Base-by-base conservation (phyloP, 2,888 invertebrate species). In the Cantharis rufa region DNA sequence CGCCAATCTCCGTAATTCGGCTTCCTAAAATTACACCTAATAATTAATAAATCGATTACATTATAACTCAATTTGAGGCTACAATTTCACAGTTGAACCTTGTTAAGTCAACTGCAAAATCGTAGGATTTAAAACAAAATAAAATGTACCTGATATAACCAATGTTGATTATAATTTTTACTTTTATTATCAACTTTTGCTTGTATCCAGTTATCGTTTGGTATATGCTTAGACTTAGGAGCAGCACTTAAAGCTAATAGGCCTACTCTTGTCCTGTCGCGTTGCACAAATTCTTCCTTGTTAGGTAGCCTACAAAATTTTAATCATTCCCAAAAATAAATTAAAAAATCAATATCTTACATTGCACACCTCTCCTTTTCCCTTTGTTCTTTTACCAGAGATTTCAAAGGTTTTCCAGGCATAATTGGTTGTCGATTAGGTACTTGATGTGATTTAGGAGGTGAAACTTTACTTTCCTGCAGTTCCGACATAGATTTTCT, bases 101-200 rank as follows among this genome's bases (percentile, higher is more conserved):
- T n/a, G n/a, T n/a, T n/a, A n/a, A 21, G 2, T 21, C 21, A 11
- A 32, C 28, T 32, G 13, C 3, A 1, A 32, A 32, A 32, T 32
- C n/a, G n/a, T 32, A 32, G 13, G 5, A 5, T 32, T 13, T 5
- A 7, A 2, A 63, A 71, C 70, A 75, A 79, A 73, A 64, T 63
- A 68, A 32, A 28, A 69, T 72, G 62, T 63, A 94, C 94, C 90
- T 94, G 94, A 86, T 96, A 93, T n/a, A 98, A 90, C 97, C 97
- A 97, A 86, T 98, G 97, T 83, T 96, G 95, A 84, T 91, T 92
- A 84, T 94, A 94, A 84, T 92, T 93, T 82, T 92, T 93, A n/a
- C 77, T 80, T 82, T 92, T 93, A 18, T 80, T 81, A 79, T 88
- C 87, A 0, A 92, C 88, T 80, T 91, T 93, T 68, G 92, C 90